Evolutionary conservation across 2,113 vertebrate genomes (phyloP), one percentile per base, ranked within the genome.

Genomic region (Cephalopterus ornatus): DNA sequence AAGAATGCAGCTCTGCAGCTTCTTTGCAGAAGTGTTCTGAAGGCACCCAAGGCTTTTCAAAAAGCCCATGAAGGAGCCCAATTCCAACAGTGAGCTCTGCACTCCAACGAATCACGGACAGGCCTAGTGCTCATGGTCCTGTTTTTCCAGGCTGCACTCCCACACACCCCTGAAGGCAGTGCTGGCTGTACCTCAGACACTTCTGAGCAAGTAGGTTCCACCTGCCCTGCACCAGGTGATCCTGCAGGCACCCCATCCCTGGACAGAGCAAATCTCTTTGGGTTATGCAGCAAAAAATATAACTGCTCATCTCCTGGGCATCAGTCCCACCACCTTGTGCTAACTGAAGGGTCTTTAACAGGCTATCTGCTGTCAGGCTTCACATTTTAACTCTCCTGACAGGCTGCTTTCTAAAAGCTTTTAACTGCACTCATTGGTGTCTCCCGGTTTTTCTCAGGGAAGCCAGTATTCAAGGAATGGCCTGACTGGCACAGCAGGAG

Each of bases 41-140:
- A 88, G 88, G 83, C 39, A 81, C 18, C 3, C 33, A 11, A 61
- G 55, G 79, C 44, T 79, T 47, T 63, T 20, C 58, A 20, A 70
- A 72, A 83, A 73, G 58, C 41, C 63, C 1, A 0, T 2, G 10
- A 67, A 92, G 41, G 8, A 88, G 49, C 41, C 24, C 7, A 21
- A 9, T 26, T 44, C 39, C 26, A 68, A 30, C 18, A 88, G 46
- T 0, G 0, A 85, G 67, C 72, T 46, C 75, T 46, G 79, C 46
- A 61, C n/a, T 20, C 63, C 39, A 46, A 9, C 1, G 1, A 71
- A 50, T 13, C 42, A 14, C 0, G 0, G 33, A 50, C 65, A 28
- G 28, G 18, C 27, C 62, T 2, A n/a, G 62, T 28, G 75, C 50
- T 74, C 16, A 3, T 4, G 11, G 72, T 84, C 72, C 55, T 86